phyloP scores from a whole-genome alignment of 1,140 invertebrate genomes.

The Pogonognathellus flavescens region DNA sequence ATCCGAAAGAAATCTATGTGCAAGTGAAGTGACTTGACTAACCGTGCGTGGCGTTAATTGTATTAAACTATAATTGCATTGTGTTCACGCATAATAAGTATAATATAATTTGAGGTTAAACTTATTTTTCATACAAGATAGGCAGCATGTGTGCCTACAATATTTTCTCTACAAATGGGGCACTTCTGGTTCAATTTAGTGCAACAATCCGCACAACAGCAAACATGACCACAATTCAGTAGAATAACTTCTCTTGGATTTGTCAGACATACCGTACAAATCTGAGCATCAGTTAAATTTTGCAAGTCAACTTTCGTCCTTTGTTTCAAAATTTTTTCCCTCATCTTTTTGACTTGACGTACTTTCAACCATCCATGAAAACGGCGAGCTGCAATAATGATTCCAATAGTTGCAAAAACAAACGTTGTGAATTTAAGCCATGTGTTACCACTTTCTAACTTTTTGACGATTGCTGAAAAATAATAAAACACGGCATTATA shows the following conservation, averaged over 20 bases:
- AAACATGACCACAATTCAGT: conserved; percentile 86
- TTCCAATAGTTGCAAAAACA: conserved; percentile 55
- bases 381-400: conserved; percentile 55
- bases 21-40: too few species aligned
- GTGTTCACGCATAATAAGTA: too few species aligned
- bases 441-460: conserved; percentile 57
- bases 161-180: conserved; percentile 80
- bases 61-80: too few species aligned
- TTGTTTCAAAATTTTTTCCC: conserved; percentile 60
- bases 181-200: conserved; percentile 75
- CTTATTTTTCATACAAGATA: conserved; percentile 70
- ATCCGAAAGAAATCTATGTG: too few species aligned
- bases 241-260: conserved; percentile 77
- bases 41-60: too few species aligned
- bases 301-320: conserved; percentile 57
- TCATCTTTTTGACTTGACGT: conserved; percentile 58
- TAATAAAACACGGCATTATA: too few species aligned
- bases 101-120: too few species aligned
- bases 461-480: conserved; percentile 62
- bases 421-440: conserved; percentile 57
- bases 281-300: conserved; percentile 56
- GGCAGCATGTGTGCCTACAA: conserved; percentile 77
- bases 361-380: conserved; percentile 56
- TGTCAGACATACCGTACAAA: conserved; percentile 62
- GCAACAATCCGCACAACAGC: conserved; percentile 85